Evolutionary conservation across 1,140 invertebrate species (phyloP), one percentile per base, ranked within the genome.

Genomic region (Rhopalosiphum maidis): DNA sequence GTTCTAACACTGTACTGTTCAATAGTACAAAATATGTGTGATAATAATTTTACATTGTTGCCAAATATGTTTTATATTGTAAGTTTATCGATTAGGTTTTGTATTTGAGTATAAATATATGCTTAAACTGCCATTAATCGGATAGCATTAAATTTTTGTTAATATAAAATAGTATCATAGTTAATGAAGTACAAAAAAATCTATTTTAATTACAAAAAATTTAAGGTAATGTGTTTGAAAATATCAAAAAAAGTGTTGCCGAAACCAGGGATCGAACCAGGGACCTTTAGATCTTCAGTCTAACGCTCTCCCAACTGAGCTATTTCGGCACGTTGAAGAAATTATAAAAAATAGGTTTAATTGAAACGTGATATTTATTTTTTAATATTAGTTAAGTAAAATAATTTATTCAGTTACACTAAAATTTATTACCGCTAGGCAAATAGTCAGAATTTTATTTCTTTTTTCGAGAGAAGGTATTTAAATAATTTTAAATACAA

Each of bases 221-320:
- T 68, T n/a, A 68, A 9, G 7, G 23, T 0, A 22, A 60, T 4
- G 11, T 0, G 25, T 1, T 25, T 55, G 9, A 30, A 30, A 30
- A n/a, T 5, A 0, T 15, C 4, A 6, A 77, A 77, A 77, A 77
- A n/a, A 0, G 18, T 5, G 0, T 46, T 86, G 94, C 94, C 94
- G 94, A 94, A 95, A 95, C 94, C 94, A 94, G 94, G 94, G 94
- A 95, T 94, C 94, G 94, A 94, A 95, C 94, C 94, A 94, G 94
- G 94, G 94, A 95, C 94, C 94, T 94, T 94, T 95, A 94, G 94
- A 94, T 94, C 94, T 94, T 94, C 94, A 94, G 94, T 95, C 94
- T 95, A 94, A 95, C 94, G 94, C 94, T 94, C 94, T 95, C 94
- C 94, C 94, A 95, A 95, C 94, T 94, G 94, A 94, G 94, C 94